Base-by-base conservation (phyloP, 2,888 invertebrate genomes). In the Epinotia brunnichana region DNA sequence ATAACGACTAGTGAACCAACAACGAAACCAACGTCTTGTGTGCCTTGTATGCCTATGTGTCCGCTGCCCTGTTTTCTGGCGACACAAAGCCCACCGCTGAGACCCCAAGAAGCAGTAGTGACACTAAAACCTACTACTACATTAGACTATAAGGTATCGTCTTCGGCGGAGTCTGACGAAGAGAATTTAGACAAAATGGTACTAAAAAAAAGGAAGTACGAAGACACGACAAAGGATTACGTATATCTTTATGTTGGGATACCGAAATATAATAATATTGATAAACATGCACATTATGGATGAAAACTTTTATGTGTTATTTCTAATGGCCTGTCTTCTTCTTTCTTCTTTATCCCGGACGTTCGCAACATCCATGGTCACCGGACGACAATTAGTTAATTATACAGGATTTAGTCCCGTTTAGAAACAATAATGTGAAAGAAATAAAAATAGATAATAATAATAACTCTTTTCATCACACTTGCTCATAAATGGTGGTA, bases 41-140 rank as follows among this genome's bases (percentile, higher is more conserved):
- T 57, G 13, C 21, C 70, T 21, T 70, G 70, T 19, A 51, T 57
- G 70, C 48, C 70, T 1, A 15, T 41, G 5, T 70, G 70, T 2
- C 48, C 35, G 5, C 2, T 48, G 17, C 48, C 56, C 21, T 24
- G 53, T 29, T 13, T 13, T 9, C 13, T 3, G 1, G 3, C 17
- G 7, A 9, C 44, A 19, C 21, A 21, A 2, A 15, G n/a, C 24
- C 15, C 62, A 62, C 39, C 53, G 3, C 21, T 17, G 5, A 53
- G 35, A 29, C 51, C 64, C 2, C 39, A 35, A 39, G 39, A 15
- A 1, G 41, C 66, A 3, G 21, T 56, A 19, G 24, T 41, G 3
- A 64, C 35, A 19, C n/a, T 24, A 21, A 29, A 64, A 64, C 29
- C 35, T 13, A 41, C 10, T 3, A 39, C 39, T 19, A 21, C n/a